phyloP scores from a whole-genome alignment of 2,888 invertebrate genomes.

The Brachyopa scutellaris region DNA sequence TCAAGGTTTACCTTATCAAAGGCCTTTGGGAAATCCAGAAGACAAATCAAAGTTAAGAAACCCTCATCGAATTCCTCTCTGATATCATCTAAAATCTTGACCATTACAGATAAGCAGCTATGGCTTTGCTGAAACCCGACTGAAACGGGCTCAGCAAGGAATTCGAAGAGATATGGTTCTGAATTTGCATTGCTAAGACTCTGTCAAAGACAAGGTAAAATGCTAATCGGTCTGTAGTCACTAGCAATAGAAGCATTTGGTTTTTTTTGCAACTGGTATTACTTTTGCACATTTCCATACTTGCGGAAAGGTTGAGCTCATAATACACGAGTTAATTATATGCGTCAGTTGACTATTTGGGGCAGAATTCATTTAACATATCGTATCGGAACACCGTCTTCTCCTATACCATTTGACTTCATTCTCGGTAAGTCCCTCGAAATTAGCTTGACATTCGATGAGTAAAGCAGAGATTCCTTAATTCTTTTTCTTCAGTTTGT shows the following conservation, averaged over 20 bases:
- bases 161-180: neutral
- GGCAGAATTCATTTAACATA: no score
- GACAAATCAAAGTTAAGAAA: neutral
- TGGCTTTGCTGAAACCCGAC: neutral
- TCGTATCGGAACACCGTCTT: no score
- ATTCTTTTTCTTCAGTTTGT: no score
- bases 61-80: neutral
- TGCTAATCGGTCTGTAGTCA: no score
- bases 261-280: neutral
- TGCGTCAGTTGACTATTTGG: neutral
- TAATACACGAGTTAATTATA: neutral
- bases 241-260: no score
- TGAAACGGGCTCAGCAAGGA: neutral
- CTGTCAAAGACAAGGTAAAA: no score
- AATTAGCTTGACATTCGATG: no score
- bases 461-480: no score
- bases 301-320: neutral
- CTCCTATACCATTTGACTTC: no score
- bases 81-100: neutral
- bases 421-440: no score
- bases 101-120: neutral
- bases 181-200: no score
- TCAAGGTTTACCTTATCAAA: neutral
- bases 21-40: neutral
- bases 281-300: neutral